Conservation (phyloP, 2,113 vertebrate species). For the Aleadryas rufinucha region DNA sequence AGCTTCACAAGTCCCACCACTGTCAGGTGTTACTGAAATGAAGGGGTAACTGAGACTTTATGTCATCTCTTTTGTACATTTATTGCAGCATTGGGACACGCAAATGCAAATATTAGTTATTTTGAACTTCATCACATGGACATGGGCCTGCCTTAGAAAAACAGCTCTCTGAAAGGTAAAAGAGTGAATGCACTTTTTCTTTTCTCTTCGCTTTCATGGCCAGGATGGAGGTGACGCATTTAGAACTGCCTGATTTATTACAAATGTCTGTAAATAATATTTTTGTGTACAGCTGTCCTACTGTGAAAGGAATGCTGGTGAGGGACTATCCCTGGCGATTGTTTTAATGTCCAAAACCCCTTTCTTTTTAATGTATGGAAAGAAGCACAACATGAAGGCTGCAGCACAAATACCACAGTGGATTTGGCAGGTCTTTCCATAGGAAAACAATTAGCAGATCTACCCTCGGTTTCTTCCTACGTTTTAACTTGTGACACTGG, state of each 20-base stretch:
- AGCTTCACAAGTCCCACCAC: not conserved
- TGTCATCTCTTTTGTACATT: slow-evolving; percentile 16
- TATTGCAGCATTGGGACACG: slow-evolving; percentile 19
- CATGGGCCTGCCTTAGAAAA: slow-evolving; percentile 30
- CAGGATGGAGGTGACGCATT: slow-evolving; percentile 43
- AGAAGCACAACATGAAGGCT: not conserved
- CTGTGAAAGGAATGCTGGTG: slow-evolving; percentile 7
- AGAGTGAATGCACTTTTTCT: slow-evolving; percentile 52
- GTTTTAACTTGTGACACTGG: not conserved
- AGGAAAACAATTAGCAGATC: slow-evolving; percentile 3
- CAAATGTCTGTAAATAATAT: slow-evolving; percentile 64
- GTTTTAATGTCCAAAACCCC: not conserved
- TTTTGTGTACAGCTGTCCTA: slow-evolving; percentile 57
- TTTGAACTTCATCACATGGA: slow-evolving; percentile 58
- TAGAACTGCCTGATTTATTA: slow-evolving; percentile 57
- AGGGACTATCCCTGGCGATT: not conserved
- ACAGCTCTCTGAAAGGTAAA: slow-evolving; percentile 5
- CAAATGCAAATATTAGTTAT: slow-evolving; percentile 62
- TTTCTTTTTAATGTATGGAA: slow-evolving; percentile 9
- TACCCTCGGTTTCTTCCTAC: not conserved
- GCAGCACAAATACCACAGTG: not conserved
- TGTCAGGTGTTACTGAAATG: not conserved
- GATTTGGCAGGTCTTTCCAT: not conserved
- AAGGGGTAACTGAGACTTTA: not conserved
- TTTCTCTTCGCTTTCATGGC: slow-evolving; percentile 13